Evolutionary conservation across 1,140 invertebrate species (phyloP).

Genomic region (Sinella curviseta): DNA sequence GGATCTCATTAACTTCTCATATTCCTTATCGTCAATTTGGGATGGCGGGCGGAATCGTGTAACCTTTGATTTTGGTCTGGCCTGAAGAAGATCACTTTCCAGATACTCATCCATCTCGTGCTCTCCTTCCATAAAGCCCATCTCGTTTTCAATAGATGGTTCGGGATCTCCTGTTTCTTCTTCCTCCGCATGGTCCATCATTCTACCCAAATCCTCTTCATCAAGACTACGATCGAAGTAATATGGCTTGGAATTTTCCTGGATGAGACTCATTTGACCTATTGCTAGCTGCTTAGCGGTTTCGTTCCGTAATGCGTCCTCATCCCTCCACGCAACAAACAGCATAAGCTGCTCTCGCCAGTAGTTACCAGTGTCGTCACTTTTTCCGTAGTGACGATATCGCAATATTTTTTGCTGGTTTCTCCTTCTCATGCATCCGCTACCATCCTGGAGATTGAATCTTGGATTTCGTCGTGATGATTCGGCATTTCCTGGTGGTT

Average conservation of each 20-base stretch:
- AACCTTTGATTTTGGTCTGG: neutral
- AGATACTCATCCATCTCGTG: too few relatives aligned
- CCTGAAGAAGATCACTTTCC: too few relatives aligned
- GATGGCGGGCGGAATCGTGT: neutral
- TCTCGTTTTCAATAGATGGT: too few relatives aligned
- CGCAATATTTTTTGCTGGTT: neutral
- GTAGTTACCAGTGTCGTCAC: neutral
- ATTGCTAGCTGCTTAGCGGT: neutral
- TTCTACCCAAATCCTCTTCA: neutral
- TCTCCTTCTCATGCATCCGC: neutral
- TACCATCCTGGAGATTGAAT: neutral
- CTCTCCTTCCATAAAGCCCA: too few relatives aligned
- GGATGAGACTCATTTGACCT: neutral
- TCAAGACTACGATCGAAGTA: neutral
- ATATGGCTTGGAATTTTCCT: neutral
- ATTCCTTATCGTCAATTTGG: slow-evolving; percentile 25
- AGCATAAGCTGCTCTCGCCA: neutral
- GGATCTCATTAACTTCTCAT: neutral
- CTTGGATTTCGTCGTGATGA: neutral
- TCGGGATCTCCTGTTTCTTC: neutral
- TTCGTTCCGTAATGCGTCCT: neutral
- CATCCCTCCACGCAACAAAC: neutral
- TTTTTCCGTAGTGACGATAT: neutral
- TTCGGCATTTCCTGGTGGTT: neutral
- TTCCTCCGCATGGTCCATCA: slow-evolving; percentile 7